A percentile compares a stretch with the other conserved stretches of the same genome.
These are phyloP conservation scores for Mastomys coucha DNA, from an alignment of 2,113 vertebrate genomes.

Conservation along the genomic window DNA sequence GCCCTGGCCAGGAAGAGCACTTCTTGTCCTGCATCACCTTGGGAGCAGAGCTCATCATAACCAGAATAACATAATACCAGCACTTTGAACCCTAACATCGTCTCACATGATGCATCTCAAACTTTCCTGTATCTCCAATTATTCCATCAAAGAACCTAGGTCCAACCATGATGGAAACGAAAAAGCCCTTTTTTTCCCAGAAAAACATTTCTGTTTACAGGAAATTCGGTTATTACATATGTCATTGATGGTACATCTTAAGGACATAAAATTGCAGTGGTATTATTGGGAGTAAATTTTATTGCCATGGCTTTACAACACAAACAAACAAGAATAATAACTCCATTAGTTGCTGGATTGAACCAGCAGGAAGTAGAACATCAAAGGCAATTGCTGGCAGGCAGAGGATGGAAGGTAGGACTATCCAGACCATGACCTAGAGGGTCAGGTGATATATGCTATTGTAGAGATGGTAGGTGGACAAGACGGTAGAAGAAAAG, in stretches of 20 bases:
- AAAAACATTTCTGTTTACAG: constrained; percentile 69
- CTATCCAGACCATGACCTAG: background rate
- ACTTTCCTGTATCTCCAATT: constrained; percentile 62
- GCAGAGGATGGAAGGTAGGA: constrained; percentile 3
- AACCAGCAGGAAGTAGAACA: constrained; percentile 62
- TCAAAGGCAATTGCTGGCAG: constrained; percentile 51
- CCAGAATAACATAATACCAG: constrained; percentile 28
- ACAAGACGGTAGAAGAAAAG: constrained; percentile 4
- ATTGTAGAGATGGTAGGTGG: constrained; percentile 26
- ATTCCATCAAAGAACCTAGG: constrained; percentile 67
- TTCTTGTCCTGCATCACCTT: constrained; percentile 27
- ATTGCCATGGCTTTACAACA: constrained; percentile 72
- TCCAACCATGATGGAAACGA: constrained; percentile 61
- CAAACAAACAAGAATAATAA: constrained; percentile 77
- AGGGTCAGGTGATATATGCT: constrained; percentile 20
- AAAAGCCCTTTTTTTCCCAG: constrained; percentile 61
- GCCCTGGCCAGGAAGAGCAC: constrained; percentile 23
- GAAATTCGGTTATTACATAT: constrained; percentile 70
- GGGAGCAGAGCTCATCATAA: constrained; percentile 56
- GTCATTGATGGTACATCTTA: constrained; percentile 73
- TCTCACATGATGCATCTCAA: constrained; percentile 35
- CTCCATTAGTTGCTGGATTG: constrained; percentile 64
- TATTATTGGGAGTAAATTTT: constrained; percentile 73
- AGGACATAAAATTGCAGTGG: constrained; percentile 72
- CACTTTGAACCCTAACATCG: constrained; percentile 42